Evolutionary conservation across 2,797 vertebrate species (phyloP).

Genomic region (Tachyglossus aculeatus): DNA sequence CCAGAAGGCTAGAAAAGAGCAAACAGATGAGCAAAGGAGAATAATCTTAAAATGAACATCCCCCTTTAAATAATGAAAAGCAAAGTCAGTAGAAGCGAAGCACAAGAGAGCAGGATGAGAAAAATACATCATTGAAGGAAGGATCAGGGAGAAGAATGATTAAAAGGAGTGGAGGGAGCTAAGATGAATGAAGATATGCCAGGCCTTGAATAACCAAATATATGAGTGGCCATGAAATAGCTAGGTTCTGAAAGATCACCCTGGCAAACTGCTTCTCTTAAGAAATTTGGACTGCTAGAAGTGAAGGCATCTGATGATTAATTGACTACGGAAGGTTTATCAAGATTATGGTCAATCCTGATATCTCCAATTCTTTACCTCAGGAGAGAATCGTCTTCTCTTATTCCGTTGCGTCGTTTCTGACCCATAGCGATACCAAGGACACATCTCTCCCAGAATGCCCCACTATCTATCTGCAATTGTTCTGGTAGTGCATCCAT

Average conservation of each 20-base stretch:
- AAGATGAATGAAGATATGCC: neutral
- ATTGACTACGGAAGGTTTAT: neutral
- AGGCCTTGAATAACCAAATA: neutral
- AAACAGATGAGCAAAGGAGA: constrained; percentile 3
- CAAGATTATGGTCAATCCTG: neutral
- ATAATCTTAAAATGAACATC: neutral
- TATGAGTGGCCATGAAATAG: neutral
- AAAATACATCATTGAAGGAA: constrained; percentile 2
- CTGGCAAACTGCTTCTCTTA: neutral
- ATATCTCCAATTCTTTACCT: no score
- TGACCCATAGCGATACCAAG: no score
- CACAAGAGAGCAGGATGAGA: neutral
- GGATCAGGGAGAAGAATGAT: neutral
- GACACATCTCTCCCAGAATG: no score
- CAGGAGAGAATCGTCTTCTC: no score
- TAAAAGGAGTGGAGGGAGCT: constrained; percentile 13
- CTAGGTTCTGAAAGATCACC: neutral
- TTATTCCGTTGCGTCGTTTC: no score
- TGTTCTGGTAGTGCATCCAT: no score
- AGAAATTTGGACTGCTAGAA: neutral
- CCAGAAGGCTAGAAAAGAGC: no score
- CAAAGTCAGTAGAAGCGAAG: neutral
- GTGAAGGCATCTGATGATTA: neutral
- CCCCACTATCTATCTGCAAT: no score
- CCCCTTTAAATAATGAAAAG: constrained; percentile 15